Evolutionary conservation across 2,888 invertebrate species (phyloP).

Genomic region (Drosophila mulleri): DNA sequence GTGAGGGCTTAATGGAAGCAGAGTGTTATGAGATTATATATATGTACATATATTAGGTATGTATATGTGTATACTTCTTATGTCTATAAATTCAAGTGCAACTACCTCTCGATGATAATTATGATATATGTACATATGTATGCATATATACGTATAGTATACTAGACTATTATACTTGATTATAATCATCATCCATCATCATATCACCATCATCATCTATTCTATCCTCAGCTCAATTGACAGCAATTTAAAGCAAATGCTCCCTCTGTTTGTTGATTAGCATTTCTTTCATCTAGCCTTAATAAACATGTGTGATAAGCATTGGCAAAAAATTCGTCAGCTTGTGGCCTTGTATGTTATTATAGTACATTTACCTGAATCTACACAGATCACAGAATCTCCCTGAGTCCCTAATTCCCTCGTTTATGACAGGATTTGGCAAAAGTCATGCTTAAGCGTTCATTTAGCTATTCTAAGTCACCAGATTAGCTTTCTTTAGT

Average conservation of each 20-base stretch:
- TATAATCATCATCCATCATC: background rate
- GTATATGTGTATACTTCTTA: too few relatives aligned
- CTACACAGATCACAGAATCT: background rate
- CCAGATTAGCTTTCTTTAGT: constrained; percentile 5
- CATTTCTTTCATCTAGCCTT: constrained; percentile 19
- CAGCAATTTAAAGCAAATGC: constrained; percentile 2
- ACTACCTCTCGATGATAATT: too few relatives aligned
- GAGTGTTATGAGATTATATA: background rate
- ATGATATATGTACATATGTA: background rate
- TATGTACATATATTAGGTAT: too few relatives aligned
- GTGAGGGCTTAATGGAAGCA: background rate
- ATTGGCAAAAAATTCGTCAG: constrained; percentile 11
- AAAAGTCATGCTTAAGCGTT: background rate
- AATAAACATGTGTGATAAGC: constrained; percentile 25
- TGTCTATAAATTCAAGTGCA: too few relatives aligned
- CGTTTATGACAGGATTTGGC: constrained; percentile 9
- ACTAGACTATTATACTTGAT: background rate
- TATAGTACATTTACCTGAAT: constrained; percentile 18
- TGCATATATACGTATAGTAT: background rate
- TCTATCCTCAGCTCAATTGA: background rate
- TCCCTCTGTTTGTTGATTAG: constrained; percentile 18
- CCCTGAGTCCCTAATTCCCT: background rate
- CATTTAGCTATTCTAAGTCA: constrained; percentile 1
- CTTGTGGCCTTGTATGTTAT: constrained; percentile 8
- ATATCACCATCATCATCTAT: too few relatives aligned